These are phyloP conservation scores for Artibeus jamaicensis DNA, from an alignment of 2,797 vertebrate genomes.

Conservation along the genomic window DNA sequence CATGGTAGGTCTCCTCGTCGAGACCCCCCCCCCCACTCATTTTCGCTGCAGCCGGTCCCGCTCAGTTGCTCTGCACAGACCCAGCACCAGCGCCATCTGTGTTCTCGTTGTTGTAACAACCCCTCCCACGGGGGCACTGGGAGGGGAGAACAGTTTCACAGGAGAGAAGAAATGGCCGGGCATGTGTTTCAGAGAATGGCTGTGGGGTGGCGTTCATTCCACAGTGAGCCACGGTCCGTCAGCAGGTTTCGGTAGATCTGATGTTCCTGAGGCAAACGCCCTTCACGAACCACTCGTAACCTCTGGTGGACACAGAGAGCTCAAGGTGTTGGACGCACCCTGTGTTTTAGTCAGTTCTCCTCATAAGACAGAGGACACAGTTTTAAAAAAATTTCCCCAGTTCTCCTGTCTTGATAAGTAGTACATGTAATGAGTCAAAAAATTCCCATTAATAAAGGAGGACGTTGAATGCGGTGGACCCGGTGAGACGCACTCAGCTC, in stretches of 20 bases:
- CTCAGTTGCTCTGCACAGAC: background rate
- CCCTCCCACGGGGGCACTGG: background rate
- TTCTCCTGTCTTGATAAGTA: background rate
- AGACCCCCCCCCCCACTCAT: background rate
- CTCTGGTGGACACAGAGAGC: background rate
- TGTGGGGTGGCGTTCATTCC: background rate
- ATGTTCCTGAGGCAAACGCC: background rate
- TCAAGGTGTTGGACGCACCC: no score
- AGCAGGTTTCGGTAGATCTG: background rate
- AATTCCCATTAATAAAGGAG: background rate
- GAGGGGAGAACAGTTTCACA: background rate
- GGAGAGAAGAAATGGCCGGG: background rate
- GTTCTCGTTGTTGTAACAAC: background rate
- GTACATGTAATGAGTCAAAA: background rate
- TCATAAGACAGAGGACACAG: background rate
- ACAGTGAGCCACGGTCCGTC: no score
- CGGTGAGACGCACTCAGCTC: background rate
- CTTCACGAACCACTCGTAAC: background rate
- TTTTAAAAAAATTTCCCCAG: background rate
- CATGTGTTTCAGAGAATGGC: background rate
- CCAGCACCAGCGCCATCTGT: background rate
- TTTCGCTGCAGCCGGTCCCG: background rate
- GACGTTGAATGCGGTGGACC: background rate
- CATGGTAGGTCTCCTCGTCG: background rate
- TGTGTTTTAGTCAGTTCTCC: background rate